Conservation (phyloP, 2,113 vertebrate species). For the Neodontobutis hainanensis region DNA sequence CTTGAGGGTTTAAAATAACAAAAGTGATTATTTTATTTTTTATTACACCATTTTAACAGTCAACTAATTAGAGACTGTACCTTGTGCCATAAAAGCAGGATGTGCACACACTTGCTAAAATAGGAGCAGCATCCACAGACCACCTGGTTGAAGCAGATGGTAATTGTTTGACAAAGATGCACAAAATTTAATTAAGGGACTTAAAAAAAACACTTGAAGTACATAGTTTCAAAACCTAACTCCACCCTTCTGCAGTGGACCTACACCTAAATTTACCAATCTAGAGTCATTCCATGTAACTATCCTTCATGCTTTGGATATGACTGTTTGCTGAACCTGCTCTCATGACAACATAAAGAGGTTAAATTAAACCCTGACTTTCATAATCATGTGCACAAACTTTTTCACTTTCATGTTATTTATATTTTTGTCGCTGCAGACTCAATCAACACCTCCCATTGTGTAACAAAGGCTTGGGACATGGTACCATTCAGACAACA, state of each 20-base stretch:
- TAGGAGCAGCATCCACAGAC: not conserved
- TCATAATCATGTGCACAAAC: constrained; percentile 10
- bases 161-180: not conserved
- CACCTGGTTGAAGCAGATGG: not conserved
- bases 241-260: too few species aligned
- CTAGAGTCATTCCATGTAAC: too few species aligned
- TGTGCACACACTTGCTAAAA: not conserved
- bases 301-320: constrained; percentile 31
- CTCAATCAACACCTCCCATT: too few species aligned
- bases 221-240: too few species aligned
- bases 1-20: too few species aligned
- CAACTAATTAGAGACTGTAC: not conserved
- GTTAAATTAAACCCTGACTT: constrained; percentile 40
- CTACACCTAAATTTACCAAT: too few species aligned
- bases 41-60: too few species aligned
- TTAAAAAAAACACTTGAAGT: too few species aligned
- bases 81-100: not conserved
- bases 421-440: not conserved
- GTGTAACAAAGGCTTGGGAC: too few species aligned
- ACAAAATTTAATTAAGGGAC: too few species aligned
- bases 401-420: constrained; percentile 11
- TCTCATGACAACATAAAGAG: constrained; percentile 55
- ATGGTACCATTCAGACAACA: too few species aligned
- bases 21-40: too few species aligned
- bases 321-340: constrained; percentile 46